Conservation (phyloP, 1,140 invertebrate genomes). For the Panagrolaimus sp. region DNA sequence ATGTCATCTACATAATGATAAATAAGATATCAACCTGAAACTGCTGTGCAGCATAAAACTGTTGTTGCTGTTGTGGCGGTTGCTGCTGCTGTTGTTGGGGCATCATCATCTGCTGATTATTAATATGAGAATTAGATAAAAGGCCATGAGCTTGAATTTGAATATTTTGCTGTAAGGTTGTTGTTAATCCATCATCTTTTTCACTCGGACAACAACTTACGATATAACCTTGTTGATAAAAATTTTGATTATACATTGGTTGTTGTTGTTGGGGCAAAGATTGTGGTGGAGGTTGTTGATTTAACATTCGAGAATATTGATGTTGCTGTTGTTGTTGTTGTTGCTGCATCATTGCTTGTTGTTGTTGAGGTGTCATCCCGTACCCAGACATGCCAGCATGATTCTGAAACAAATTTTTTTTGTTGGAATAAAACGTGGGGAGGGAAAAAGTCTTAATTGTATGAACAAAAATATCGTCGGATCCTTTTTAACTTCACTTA, state of each 20-base stretch:
- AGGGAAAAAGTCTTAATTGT: too few relatives aligned
- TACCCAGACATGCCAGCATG: neutral
- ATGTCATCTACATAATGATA: too few relatives aligned
- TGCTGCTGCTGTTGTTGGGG: too few relatives aligned
- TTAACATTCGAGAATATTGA: neutral
- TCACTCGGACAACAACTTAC: neutral
- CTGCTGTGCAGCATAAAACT: too few relatives aligned
- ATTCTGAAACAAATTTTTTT: neutral
- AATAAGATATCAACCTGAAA: too few relatives aligned
- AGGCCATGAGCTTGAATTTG: neutral
- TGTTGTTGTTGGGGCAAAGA: neutral
- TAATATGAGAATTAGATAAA: constrained; percentile 3
- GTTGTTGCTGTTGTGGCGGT: too few relatives aligned
- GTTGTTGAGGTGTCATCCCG: neutral
- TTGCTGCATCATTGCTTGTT: neutral
- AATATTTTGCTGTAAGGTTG: neutral
- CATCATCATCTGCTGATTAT: constrained; percentile 1
- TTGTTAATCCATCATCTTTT: neutral
- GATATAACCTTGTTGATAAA: constrained; percentile 15
- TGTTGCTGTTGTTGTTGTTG: constrained; percentile 13
- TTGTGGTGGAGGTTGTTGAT: constrained; percentile 4
- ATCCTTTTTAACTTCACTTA: too few relatives aligned
- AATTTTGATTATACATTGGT: constrained; percentile 9
- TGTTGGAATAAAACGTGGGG: too few relatives aligned
- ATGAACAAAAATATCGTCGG: too few relatives aligned